Evolutionary conservation across 2,797 vertebrate species (phyloP).

Genomic region (Lates japonicus): DNA sequence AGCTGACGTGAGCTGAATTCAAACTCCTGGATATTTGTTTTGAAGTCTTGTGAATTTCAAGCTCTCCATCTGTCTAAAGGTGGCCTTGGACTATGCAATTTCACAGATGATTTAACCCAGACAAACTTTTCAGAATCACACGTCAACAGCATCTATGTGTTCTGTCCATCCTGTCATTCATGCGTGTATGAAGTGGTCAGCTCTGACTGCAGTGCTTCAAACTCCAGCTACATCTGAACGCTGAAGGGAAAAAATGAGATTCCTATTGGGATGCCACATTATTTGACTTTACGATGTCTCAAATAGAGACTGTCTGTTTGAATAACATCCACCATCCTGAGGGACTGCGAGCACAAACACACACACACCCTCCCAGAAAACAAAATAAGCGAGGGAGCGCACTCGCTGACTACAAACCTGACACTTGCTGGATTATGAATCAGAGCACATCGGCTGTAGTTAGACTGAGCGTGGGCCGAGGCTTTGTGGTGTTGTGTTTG

Average conservation of each 20-base stretch:
- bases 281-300: constrained; percentile 5
- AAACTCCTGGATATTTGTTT: constrained; percentile 49
- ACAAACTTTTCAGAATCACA: constrained; percentile 44
- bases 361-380: constrained; percentile 2
- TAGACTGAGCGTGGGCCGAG: constrained; percentile 8
- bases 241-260: not conserved
- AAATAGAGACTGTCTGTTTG: constrained; percentile 16
- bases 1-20: constrained; percentile 41
- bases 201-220: not conserved
- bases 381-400: constrained; percentile 9
- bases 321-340: not conserved
- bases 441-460: constrained; percentile 38
- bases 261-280: not conserved
- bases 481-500: constrained; percentile 37
- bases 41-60: constrained; percentile 43
- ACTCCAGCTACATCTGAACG: not conserved
- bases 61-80: constrained; percentile 15
- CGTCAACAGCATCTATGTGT: constrained; percentile 3
- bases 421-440: constrained; percentile 28
- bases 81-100: constrained; percentile 44
- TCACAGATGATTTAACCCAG: constrained; percentile 56
- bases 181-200: constrained; percentile 18
- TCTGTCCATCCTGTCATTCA: constrained; percentile 16
- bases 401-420: constrained; percentile 13
- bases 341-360: not conserved